These are phyloP conservation scores for Lissonota sp. DNA, from an alignment of 2,888 invertebrate species.

Conservation along the genomic window DNA sequence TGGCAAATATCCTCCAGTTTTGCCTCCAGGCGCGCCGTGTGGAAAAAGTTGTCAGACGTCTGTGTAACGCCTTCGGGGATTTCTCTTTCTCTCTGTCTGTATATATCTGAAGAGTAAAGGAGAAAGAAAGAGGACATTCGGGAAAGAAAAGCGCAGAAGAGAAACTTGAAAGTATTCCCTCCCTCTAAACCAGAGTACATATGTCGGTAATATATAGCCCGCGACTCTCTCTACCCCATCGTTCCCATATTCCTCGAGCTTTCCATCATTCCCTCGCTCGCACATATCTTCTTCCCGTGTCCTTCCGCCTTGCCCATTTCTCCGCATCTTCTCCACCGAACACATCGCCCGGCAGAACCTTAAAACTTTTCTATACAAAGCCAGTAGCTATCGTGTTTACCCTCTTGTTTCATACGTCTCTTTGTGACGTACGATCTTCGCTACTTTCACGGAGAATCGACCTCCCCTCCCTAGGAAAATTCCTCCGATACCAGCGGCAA, in stretches of 20 bases:
- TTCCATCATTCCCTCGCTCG: slow-evolving; percentile 5
- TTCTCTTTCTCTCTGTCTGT: not conserved
- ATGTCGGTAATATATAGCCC: slow-evolving; percentile 17
- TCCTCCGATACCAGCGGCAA: slow-evolving; percentile 6
- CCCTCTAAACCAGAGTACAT: slow-evolving; percentile 29
- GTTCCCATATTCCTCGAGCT: not conserved
- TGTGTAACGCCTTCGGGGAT: slow-evolving; percentile 47
- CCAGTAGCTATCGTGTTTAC: slow-evolving; percentile 58
- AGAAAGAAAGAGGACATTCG: too few species aligned
- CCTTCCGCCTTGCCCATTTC: slow-evolving; percentile 19
- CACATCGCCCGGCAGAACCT: slow-evolving; percentile 50
- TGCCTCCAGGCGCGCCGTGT: slow-evolving; percentile 46
- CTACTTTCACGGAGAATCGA: not conserved
- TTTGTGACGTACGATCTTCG: slow-evolving; percentile 57
- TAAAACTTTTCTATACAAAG: slow-evolving; percentile 56
- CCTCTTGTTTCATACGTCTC: slow-evolving; percentile 51
- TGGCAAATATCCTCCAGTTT: slow-evolving; percentile 28
- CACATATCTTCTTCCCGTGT: slow-evolving; percentile 11
- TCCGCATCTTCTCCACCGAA: slow-evolving; percentile 14
- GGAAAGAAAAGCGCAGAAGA: not conserved
- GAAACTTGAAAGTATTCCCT: slow-evolving; percentile 46
- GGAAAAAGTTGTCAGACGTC: slow-evolving; percentile 50
- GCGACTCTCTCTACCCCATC: not conserved
- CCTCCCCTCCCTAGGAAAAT: slow-evolving; percentile 1
- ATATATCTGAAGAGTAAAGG: not conserved